Percentiles rank a stretch among this genome's conserved stretches.
Evolutionary conservation across 2,113 vertebrate species (phyloP).

Genomic region (Apus apus): DNA sequence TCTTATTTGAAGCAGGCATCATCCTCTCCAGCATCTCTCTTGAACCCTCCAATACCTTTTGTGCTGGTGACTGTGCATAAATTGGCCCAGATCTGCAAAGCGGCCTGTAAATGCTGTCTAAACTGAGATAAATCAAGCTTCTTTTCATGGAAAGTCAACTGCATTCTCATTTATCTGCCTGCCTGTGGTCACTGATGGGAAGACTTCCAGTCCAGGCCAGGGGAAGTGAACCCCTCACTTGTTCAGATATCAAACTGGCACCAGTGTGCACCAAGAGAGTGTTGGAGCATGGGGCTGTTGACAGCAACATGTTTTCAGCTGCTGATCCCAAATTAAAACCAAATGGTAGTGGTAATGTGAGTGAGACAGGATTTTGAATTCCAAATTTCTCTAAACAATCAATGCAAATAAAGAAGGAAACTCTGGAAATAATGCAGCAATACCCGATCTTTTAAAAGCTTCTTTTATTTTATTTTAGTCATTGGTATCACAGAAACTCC

Average conservation of each 20-base stretch:
- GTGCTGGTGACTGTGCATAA: accelerated
- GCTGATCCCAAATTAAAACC: background rate
- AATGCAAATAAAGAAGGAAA: background rate
- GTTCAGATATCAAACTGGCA: accelerated
- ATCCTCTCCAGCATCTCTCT: background rate
- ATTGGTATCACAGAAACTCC: background rate
- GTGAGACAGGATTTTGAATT: background rate
- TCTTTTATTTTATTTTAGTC: background rate
- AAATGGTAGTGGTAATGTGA: background rate
- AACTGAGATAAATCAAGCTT: background rate
- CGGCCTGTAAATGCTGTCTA: background rate
- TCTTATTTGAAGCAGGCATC: background rate
- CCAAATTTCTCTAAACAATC: background rate
- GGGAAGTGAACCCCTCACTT: background rate
- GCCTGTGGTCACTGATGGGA: background rate
- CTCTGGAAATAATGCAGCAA: background rate
- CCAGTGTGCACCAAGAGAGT: accelerated
- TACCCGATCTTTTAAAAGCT: background rate
- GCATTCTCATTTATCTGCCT: background rate
- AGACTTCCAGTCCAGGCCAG: background rate
- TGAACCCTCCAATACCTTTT: background rate
- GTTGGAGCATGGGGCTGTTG: background rate
- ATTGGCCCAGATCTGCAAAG: background rate
- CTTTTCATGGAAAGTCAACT: background rate
- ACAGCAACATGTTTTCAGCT: background rate